phyloP scores from a whole-genome alignment of 2,888 invertebrate genomes.

The Ernsta delagoae region DNA sequence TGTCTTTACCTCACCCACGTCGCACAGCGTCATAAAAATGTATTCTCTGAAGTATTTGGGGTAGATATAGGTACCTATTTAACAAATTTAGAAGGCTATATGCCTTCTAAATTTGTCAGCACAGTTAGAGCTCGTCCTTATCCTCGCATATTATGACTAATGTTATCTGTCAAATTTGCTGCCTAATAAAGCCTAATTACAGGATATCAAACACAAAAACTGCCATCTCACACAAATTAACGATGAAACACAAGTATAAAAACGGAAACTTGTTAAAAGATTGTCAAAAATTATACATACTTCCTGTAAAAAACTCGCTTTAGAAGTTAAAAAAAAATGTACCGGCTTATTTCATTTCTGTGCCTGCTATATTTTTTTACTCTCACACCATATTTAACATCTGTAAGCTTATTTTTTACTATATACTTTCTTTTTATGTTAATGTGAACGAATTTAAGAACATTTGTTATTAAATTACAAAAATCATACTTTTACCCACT shows the following conservation, averaged over 20 bases:
- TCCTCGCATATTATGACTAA: constrained; percentile 24
- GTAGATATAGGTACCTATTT: too few species aligned
- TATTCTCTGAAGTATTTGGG: too few species aligned
- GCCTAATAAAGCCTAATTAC: constrained; percentile 41
- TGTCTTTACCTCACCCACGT: too few species aligned
- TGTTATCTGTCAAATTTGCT: constrained; percentile 42
- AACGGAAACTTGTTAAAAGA: constrained; percentile 8
- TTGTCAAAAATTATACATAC: constrained; percentile 7
- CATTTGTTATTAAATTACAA: not conserved
- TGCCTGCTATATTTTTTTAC: constrained; percentile 50
- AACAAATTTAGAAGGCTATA: too few species aligned
- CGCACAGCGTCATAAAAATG: too few species aligned
- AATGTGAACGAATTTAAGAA: too few species aligned
- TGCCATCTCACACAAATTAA: constrained; percentile 25
- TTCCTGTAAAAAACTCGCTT: not conserved
- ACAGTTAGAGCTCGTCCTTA: not conserved
- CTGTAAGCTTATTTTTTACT: constrained; percentile 10
- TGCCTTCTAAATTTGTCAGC: not conserved
- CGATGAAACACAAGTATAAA: constrained; percentile 21
- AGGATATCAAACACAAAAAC: constrained; percentile 26
- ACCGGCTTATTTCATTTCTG: constrained; percentile 28
- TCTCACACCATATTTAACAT: constrained; percentile 46
- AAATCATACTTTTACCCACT: too few species aligned
- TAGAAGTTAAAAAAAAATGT: constrained; percentile 1
- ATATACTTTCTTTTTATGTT: too few species aligned